A percentile compares a stretch with the other conserved stretches of the same genome.
phyloP scores from a whole-genome alignment of 2,888 invertebrate species.

The Brachypalpus laphriformis region DNA sequence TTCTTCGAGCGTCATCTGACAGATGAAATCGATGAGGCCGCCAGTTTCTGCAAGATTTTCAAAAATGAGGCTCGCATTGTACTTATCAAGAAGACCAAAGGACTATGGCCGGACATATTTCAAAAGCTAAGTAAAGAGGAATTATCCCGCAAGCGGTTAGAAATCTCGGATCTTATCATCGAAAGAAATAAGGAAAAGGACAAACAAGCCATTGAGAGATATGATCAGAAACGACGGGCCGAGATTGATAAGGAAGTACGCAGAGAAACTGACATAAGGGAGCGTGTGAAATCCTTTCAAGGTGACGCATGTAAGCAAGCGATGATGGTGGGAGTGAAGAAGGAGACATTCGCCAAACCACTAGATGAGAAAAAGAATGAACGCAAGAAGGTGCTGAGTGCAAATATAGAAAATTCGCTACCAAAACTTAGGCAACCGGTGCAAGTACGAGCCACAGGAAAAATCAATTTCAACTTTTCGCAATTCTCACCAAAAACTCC shows the following conservation, averaged over 20 bases:
- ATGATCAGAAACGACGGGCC: constrained; percentile 79
- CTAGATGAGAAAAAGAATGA: constrained; percentile 48
- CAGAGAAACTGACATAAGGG: constrained; percentile 79
- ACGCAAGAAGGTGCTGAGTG: constrained; percentile 47
- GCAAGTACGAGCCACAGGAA: constrained; percentile 78
- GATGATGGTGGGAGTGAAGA: constrained; percentile 64
- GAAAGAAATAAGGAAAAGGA: constrained; percentile 80
- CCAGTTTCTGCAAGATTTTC: constrained; percentile 80
- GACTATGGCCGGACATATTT: constrained; percentile 81
- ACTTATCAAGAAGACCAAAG: constrained; percentile 79
- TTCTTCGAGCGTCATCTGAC: constrained; percentile 81
- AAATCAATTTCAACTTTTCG: constrained; percentile 80
- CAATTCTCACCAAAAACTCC: constrained; percentile 78
- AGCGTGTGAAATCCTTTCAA: constrained; percentile 80
- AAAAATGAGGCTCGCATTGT: constrained; percentile 81
- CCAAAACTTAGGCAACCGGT: constrained; percentile 74
- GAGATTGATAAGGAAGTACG: constrained; percentile 80
- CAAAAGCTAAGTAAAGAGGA: constrained; percentile 79
- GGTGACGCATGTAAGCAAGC: constrained; percentile 75
- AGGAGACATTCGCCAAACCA: constrained; percentile 45
- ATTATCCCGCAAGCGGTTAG: constrained; percentile 79
- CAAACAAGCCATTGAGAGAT: constrained; percentile 78
- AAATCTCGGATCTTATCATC: constrained; percentile 79
- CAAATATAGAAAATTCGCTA: constrained; percentile 15
- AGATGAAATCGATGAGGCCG: constrained; percentile 80